Base-by-base conservation (phyloP, 2,888 invertebrate species). In the Lithosia quadra region DNA sequence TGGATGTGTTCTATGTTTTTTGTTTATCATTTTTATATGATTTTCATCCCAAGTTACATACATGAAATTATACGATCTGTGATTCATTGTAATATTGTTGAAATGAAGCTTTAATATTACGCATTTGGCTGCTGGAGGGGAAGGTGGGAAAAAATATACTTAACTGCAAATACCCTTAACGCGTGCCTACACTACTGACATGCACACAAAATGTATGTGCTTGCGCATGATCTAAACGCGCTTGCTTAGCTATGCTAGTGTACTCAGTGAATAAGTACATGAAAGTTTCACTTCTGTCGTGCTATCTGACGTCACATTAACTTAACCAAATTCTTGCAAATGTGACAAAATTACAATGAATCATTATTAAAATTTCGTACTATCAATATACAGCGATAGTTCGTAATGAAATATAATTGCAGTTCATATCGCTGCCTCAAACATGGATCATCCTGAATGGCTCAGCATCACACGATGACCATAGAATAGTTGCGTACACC, bases 371-470 rank as follows among this genome's bases (percentile, higher is more conserved):
- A 36, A 55, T 24, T 28, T 33, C 18, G 22, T 39, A 60, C 24
- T 39, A 24, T 39, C 60, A 39, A 22, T 60, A 60, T 18, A 39
- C 28, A 49, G 49, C 28, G 21, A 39, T 39, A 61, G 65, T 55
- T 65, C 70, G 43, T 78, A 73, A 67, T 76, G 1, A 66, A 68
- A 75, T 82, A 69, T 79, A 75, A 80, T 90, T 93, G 33, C 90
- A 96, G 96, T 98, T 97, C 66, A 97, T 98, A 80, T 97, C 97
- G 75, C 95, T 99, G 65, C 99, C 99, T 8, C 96, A 97, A 88
- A 98, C 97, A 18, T 97, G 97, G 96, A 96, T 96, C 21, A 86
- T 96, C 0, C 93, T 99, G 63, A 98, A 99, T 93, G 99, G 98
- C 0, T 96, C 96, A 0, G 96, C 96, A 83, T 98, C 98, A 56